These are phyloP conservation scores for Camponotus vicinus DNA, from an alignment of 1,140 invertebrate genomes.

Conservation along the genomic window DNA sequence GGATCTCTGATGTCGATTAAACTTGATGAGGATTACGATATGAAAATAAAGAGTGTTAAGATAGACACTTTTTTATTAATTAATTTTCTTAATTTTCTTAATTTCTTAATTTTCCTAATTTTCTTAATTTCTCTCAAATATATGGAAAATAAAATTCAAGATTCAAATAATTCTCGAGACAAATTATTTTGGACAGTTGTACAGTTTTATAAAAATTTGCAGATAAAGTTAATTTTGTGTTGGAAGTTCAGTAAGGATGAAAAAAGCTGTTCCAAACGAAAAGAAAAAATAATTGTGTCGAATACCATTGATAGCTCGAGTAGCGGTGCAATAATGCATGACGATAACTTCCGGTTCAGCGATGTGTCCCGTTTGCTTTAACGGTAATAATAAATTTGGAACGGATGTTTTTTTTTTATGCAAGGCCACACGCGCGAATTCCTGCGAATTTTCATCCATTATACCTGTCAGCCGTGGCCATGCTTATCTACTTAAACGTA, in stretches of 20 bases:
- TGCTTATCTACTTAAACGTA: constrained; percentile 34
- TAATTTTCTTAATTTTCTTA: no score
- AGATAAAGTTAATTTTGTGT: neutral
- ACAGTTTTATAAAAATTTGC: neutral
- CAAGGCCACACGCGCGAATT: constrained; percentile 30
- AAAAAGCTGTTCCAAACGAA: neutral
- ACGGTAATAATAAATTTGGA: constrained; percentile 55
- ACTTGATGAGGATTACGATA: neutral
- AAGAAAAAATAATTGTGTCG: neutral
- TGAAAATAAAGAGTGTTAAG: neutral
- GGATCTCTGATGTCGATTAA: neutral
- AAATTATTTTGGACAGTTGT: neutral
- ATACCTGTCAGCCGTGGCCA: neutral
- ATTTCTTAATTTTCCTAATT: neutral
- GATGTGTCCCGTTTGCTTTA: constrained; percentile 33
- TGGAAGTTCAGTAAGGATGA: neutral
- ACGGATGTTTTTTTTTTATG: constrained; percentile 30
- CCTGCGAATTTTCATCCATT: constrained; percentile 46
- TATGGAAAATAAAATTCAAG: neutral
- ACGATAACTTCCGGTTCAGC: constrained; percentile 26
- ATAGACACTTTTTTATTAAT: neutral
- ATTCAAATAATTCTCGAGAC: neutral
- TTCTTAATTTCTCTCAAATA: neutral
- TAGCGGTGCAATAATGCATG: constrained; percentile 15
- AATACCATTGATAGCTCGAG: constrained; percentile 10